Evolutionary conservation across 2,797 vertebrate species (phyloP).

Genomic region (Zalophus californianus): DNA sequence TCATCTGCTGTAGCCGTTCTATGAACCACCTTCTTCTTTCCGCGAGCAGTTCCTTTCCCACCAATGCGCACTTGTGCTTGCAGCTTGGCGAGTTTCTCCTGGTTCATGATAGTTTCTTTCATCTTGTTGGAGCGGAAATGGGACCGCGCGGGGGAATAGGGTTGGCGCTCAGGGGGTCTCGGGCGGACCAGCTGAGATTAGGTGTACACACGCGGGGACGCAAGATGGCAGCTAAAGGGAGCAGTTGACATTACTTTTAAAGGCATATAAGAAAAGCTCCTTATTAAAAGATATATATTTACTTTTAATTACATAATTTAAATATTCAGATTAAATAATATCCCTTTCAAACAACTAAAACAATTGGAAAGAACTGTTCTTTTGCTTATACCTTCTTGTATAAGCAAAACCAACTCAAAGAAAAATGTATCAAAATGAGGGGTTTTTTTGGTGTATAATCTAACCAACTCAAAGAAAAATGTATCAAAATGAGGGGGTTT

Average conservation of each 20-base stretch:
- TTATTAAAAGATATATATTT: background rate
- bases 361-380: background rate
- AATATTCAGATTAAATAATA: background rate
- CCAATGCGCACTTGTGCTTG: too few species aligned
- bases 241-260: background rate
- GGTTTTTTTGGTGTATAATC: background rate
- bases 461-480: background rate
- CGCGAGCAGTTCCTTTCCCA: too few species aligned
- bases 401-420: background rate
- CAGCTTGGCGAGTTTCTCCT: too few species aligned
- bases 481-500: background rate
- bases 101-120: too few species aligned
- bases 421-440: background rate
- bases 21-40: too few species aligned
- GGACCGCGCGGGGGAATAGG: too few species aligned
- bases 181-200: too few species aligned
- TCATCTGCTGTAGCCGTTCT: too few species aligned
- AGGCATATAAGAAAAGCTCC: background rate
- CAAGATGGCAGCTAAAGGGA: too few species aligned
- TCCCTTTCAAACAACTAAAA: background rate
- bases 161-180: too few species aligned
- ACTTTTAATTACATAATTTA: background rate
- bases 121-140: too few species aligned
- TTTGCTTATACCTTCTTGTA: background rate
- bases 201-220: too few species aligned